Conservation (phyloP, 2,888 invertebrate genomes). For the Nemoura dubitans region DNA sequence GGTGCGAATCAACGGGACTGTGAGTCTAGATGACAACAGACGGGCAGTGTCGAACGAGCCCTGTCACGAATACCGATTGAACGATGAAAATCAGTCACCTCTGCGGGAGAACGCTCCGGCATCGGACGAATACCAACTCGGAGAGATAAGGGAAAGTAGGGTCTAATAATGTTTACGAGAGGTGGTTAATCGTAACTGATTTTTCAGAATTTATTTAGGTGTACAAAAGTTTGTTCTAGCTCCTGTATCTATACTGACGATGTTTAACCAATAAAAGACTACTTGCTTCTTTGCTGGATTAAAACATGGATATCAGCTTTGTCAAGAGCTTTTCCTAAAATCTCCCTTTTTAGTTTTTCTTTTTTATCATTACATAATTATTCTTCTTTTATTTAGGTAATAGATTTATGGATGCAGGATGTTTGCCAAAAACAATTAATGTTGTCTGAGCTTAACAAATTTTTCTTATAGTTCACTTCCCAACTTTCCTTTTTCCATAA, state of each 20-base stretch:
- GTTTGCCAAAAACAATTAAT: too few relatives aligned
- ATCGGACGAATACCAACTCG: slow-evolving; percentile 48
- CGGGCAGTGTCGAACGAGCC: slow-evolving; percentile 29
- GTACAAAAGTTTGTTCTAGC: too few relatives aligned
- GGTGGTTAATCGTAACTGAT: background rate
- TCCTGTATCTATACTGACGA: background rate
- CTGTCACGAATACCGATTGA: slow-evolving; percentile 9
- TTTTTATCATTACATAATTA: too few relatives aligned
- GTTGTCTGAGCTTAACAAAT: too few relatives aligned
- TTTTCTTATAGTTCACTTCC: too few relatives aligned
- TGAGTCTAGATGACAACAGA: slow-evolving; percentile 55
- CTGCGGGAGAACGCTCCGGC: slow-evolving; percentile 40
- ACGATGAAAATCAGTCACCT: slow-evolving; percentile 41
- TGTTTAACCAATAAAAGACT: background rate
- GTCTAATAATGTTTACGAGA: slow-evolving; percentile 46
- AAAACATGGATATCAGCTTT: background rate
- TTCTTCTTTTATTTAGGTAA: too few relatives aligned
- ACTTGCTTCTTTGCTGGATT: background rate
- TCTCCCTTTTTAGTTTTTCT: too few relatives aligned
- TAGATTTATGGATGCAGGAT: too few relatives aligned
- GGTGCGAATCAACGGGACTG: slow-evolving; percentile 27
- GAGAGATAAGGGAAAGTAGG: slow-evolving; percentile 53
- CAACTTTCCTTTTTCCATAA: too few relatives aligned
- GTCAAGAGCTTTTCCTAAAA: too few relatives aligned
- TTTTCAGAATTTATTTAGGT: background rate